These are phyloP conservation scores for Phengaris arion DNA, from an alignment of 2,888 invertebrate species.

Conservation along the genomic window DNA sequence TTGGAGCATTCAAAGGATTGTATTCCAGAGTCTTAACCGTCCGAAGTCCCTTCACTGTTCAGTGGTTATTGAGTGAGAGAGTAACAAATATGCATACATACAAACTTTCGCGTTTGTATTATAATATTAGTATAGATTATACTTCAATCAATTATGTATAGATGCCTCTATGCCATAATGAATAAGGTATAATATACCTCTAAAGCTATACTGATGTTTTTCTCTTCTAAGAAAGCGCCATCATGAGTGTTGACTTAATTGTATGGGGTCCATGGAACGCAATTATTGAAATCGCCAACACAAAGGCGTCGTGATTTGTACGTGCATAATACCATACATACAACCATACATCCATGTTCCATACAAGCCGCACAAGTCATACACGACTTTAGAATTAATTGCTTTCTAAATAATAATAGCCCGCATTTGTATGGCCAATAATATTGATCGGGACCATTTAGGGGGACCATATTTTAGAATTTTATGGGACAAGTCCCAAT, in stretches of 20 bases:
- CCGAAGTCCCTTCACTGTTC: too few species aligned
- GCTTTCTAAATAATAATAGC: slow-evolving; percentile 49
- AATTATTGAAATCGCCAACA: slow-evolving; percentile 7
- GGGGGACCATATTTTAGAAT: slow-evolving; percentile 30
- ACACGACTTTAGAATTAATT: slow-evolving; percentile 43
- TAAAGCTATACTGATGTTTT: background rate
- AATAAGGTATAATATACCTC: background rate
- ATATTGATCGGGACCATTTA: slow-evolving; percentile 38
- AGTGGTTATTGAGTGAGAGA: too few species aligned
- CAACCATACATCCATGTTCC: background rate
- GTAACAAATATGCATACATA: too few species aligned
- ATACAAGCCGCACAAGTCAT: slow-evolving; percentile 21
- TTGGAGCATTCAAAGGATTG: too few species aligned
- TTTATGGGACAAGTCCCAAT: slow-evolving; percentile 28
- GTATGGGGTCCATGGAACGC: background rate
- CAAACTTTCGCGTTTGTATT: too few species aligned
- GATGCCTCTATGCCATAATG: too few species aligned
- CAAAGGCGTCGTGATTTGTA: background rate
- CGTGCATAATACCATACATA: slow-evolving; percentile 7
- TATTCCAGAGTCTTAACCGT: too few species aligned
- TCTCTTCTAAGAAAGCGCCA: background rate
- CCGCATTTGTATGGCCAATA: slow-evolving; percentile 37
- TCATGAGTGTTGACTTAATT: background rate
- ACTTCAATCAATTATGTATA: too few species aligned
- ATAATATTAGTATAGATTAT: too few species aligned